Conservation (phyloP, 2,797 vertebrate species). For the Xenops minutus region DNA sequence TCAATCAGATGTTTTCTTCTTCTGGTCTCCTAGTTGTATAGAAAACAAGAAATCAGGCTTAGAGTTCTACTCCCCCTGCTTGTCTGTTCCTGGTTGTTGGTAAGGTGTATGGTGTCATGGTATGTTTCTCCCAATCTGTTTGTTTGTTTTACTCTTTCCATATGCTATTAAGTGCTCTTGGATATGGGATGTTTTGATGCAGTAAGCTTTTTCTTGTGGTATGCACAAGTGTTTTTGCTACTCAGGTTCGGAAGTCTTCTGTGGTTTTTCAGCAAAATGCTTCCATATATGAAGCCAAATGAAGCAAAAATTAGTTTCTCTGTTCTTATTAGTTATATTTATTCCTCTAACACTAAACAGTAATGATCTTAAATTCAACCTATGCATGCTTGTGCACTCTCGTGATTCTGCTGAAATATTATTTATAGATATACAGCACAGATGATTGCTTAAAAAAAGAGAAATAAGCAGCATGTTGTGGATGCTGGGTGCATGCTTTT, state of each 20-base stretch:
- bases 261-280: background rate
- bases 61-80: background rate
- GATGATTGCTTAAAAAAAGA: slow-evolving; percentile 51
- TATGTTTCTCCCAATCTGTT: background rate
- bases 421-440: slow-evolving; percentile 57
- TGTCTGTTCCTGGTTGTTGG: background rate
- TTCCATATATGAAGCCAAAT: background rate
- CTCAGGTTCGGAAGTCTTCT: background rate
- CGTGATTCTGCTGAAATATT: slow-evolving; percentile 41
- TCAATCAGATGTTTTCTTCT: background rate
- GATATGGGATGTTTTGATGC: background rate
- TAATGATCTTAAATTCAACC: background rate
- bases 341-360: background rate
- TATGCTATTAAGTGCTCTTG: background rate
- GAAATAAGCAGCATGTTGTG: background rate
- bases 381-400: slow-evolving; percentile 19
- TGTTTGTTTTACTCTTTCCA: background rate
- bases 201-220: background rate
- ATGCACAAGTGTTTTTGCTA: background rate
- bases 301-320: background rate
- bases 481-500: slow-evolving; percentile 13
- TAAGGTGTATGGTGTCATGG: background rate
- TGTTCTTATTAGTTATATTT: background rate
- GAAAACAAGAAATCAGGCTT: background rate
- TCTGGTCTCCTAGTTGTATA: background rate